Evolutionary conservation across 2,113 vertebrate genomes (phyloP), one percentile per base, ranked within the genome.

Genomic region (Anser cygnoides): DNA sequence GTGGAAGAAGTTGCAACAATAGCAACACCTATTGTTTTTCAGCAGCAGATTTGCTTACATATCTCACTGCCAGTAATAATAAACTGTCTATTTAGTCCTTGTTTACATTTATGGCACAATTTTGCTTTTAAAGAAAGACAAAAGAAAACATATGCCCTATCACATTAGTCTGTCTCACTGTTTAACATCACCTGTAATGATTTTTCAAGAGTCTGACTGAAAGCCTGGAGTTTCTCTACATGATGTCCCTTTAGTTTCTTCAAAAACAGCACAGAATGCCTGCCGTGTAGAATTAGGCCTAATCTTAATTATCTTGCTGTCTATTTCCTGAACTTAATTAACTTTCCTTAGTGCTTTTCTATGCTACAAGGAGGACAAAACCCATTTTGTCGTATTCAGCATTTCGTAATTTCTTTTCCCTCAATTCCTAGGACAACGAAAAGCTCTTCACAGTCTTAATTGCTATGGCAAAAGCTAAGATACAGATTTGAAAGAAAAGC

Each of bases 271-370:
- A 96, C 89, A 96, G 97, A 97, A 98, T 11, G 95, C 78, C 94
- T 97, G 95, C 84, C 13, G 6, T 96, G 95, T 95, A 97, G 97
- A 98, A 98, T 98, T 96, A 97, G 91, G 35, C 80, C 94, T 96
- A 94, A 93, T 97, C 95, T 97, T 97, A 97, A 98, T 98, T 98
- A 98, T 98, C 96, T 96, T 93, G 82, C 89, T 96, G 90, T 96
- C 97, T 97, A 88, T 97, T 98, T 97, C 96, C 96, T 95, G 93
- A 97, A 96, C 94, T 98, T 97, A 98, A 98, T 98, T 98, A 98
- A 97, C 94, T 98, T 97, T 97, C 96, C 95, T 97, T 96, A 98
- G 93, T 94, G 91, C 62, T 97, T 98, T 95, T 91, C 78, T 94
- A 96, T 73, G 91, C 82, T 80, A 68, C 77, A 92, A 43, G 87